Percentiles rank a stretch among this genome's conserved stretches.
These are phyloP conservation scores for Anastatus disparis DNA, from an alignment of 1,140 invertebrate genomes.

Conservation along the genomic window DNA sequence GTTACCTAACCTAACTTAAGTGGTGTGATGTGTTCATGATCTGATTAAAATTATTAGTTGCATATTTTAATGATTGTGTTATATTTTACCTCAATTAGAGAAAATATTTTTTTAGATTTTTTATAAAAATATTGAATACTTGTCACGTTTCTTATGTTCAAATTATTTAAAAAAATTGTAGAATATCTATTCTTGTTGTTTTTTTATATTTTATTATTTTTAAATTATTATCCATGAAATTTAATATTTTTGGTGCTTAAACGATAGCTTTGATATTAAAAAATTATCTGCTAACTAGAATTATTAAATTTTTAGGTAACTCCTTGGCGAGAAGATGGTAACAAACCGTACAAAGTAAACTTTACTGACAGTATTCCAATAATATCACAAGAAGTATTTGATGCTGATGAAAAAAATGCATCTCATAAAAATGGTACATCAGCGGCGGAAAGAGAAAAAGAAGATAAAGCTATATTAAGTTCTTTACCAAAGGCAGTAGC, in stretches of 20 bases:
- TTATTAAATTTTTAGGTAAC: slow-evolving; percentile 59
- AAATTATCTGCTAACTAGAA: too few species aligned
- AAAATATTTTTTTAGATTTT: too few species aligned
- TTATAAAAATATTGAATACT: too few species aligned
- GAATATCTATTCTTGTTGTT: neutral
- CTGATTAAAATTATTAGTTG: neutral
- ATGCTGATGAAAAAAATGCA: slow-evolving; percentile 51
- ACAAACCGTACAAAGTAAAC: slow-evolving; percentile 57
- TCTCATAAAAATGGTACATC: slow-evolving; percentile 45
- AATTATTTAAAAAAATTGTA: neutral
- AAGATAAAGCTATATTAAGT: slow-evolving; percentile 59
- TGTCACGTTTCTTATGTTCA: too few species aligned
- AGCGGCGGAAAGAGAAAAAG: slow-evolving; percentile 56
- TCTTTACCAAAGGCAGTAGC: slow-evolving; percentile 84
- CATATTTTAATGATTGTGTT: neutral
- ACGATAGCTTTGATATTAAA: too few species aligned
- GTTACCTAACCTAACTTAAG: neutral
- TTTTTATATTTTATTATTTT: neutral
- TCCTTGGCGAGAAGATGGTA: slow-evolving; percentile 57
- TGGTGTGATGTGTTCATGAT: neutral
- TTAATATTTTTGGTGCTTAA: neutral
- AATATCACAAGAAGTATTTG: slow-evolving; percentile 55
- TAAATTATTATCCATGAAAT: slow-evolving; percentile 17
- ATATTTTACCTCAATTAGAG: too few species aligned
- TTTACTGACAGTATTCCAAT: slow-evolving; percentile 58